A percentile compares a stretch with the other conserved stretches of the same genome.
Evolutionary conservation across 2,888 invertebrate species (phyloP).

Genomic region (Hesperia comma): DNA sequence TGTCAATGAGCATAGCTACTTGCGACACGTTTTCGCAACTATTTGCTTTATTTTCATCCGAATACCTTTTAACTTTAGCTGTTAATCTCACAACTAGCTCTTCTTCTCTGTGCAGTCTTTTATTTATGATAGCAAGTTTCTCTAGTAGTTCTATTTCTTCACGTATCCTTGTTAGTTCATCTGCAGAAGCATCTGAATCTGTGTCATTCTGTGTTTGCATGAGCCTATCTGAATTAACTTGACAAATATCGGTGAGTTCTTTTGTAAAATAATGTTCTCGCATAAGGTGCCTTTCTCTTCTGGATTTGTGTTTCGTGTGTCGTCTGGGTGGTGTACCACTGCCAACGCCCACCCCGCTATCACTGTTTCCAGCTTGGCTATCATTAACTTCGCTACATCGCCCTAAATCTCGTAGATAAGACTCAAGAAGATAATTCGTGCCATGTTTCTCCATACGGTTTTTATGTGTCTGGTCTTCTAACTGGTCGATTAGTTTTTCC

Average conservation of each 20-base stretch:
- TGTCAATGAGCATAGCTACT: constrained; percentile 75
- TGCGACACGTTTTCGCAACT: constrained; percentile 78
- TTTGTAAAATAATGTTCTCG: constrained; percentile 83
- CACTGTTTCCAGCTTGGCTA: constrained; percentile 87
- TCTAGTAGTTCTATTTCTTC: constrained; percentile 89
- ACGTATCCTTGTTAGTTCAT: constrained; percentile 83
- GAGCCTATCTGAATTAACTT: constrained; percentile 78
- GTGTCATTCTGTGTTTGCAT: constrained; percentile 74
- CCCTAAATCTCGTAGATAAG: constrained; percentile 85
- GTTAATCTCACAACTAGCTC: constrained; percentile 88
- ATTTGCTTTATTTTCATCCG: constrained; percentile 78
- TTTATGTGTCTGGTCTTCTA: constrained; percentile 91
- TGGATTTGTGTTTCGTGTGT: constrained; percentile 81
- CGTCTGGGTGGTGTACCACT: constrained; percentile 85
- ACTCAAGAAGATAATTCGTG: constrained; percentile 91
- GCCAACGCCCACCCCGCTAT: constrained; percentile 87
- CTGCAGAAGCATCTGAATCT: constrained; percentile 78
- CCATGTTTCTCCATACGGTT: constrained; percentile 89
- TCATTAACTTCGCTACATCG: constrained; percentile 75
- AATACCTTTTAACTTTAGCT: constrained; percentile 85
- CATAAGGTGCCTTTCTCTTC: constrained; percentile 80
- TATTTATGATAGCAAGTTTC: constrained; percentile 88
- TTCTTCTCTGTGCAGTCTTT: constrained; percentile 89
- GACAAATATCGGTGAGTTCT: constrained; percentile 80
- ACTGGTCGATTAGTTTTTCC: constrained; percentile 90